Base-by-base conservation (phyloP, 1,140 invertebrate species). In the Brachionus rubens region DNA sequence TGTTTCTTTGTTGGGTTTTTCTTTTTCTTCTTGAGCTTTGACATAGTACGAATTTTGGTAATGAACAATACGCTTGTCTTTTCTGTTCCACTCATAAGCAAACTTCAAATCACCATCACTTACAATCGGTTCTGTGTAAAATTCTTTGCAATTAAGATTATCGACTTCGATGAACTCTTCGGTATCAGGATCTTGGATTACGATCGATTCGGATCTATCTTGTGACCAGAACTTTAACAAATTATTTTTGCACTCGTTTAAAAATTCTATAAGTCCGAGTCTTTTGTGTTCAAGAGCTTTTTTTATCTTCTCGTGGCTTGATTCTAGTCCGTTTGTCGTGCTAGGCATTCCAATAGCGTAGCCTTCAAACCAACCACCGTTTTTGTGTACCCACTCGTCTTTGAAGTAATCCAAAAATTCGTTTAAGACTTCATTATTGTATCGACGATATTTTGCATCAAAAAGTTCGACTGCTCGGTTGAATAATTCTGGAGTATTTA, bases 161-260 rank as follows among this genome's bases (percentile, higher is more conserved):
- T 52, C 19, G 3, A 24, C 48, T 52, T 52, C 48, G 16, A 52
- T 21, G 16, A 16, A 52, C 19, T 52, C 48, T 21, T 52, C 21
- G 10, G 48, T 52, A 19, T 52, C 19, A 21, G 48, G n/a, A 52
- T 24, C 9, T 52, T 24, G n/a, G 9, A 52, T 21, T 21, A 52
- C 9, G 7, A 52, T 21, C 24, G 48, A 52, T 21, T n/a, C 16
- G 16, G 48, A 52, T 9, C 21, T n/a, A 52, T 52, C 48, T 52
- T 52, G 19, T 3, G 48, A 52, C 48, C 48, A 52, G 24, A 52
- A 52, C n/a, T 52, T 24, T n/a, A 52, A 21, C 24, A 52, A 24
- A 24, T 52, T 52, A 52, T 52, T 52, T 52, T 52, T 52, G 19
- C 48, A 52, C 24, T 52, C 48, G 9, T 52, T 52, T 19, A 52